Evolutionary conservation across 2,888 invertebrate genomes (phyloP).

Genomic region (Drosophila borealis): DNA sequence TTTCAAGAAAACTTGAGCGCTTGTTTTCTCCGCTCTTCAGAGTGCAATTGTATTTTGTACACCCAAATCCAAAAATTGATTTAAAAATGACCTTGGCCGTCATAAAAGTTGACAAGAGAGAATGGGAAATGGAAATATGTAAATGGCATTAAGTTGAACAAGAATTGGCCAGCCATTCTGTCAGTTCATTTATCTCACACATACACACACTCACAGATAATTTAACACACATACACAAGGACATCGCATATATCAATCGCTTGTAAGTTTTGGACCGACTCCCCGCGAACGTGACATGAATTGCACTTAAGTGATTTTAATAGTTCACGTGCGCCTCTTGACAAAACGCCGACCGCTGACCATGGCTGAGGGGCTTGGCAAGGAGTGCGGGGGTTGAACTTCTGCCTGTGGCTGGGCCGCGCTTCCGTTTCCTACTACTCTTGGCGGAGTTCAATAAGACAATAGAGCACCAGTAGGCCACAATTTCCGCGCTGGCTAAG

Average conservation of each 20-base stretch:
- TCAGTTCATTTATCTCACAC: constrained; percentile 60
- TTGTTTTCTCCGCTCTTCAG: no score
- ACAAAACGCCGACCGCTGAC: constrained; percentile 68
- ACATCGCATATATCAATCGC: constrained; percentile 73
- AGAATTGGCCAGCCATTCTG: constrained; percentile 46
- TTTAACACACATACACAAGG: constrained; percentile 15
- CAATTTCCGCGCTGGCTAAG: constrained; percentile 71
- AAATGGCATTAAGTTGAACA: constrained; percentile 57
- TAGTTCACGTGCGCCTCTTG: constrained; percentile 83
- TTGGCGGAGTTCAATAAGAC: constrained; percentile 53
- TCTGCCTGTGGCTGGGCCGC: constrained; percentile 26
- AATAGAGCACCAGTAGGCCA: constrained; percentile 54
- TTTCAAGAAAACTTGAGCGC: no score
- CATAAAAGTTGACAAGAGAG: constrained; percentile 11
- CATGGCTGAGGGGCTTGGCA: background rate
- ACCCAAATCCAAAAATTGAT: no score
- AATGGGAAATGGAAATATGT: constrained; percentile 51
- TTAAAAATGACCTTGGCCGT: constrained; percentile 48
- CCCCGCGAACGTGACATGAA: constrained; percentile 80
- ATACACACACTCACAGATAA: constrained; percentile 4
- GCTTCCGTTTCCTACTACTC: constrained; percentile 57
- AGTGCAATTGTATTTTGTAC: no score
- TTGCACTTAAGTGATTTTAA: constrained; percentile 83
- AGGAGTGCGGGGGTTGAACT: background rate
- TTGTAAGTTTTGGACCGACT: constrained; percentile 65